Base-by-base conservation (phyloP, 2,888 invertebrate species). In the Hemithea aestivaria region DNA sequence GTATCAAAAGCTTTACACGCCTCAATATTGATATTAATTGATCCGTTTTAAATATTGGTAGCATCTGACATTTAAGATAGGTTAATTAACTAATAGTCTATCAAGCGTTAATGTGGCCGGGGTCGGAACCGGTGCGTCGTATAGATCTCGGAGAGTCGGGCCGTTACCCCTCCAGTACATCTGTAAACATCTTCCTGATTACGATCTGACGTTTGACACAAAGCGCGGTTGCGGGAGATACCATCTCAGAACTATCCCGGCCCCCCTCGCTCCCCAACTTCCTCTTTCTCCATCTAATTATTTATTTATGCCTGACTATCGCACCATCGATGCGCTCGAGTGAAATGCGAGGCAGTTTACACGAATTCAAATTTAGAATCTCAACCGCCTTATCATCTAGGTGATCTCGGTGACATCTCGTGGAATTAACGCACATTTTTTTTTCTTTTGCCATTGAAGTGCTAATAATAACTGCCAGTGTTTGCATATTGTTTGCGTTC, bases 141-240 rank as follows among this genome's bases (percentile, higher is more conserved):
- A n/a, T n/a, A 16, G 16, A 16, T 2, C 5, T 16, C n/a, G n/a
- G 16, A 16, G 16, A 16, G 16, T 70, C 64, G 71, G 75, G 73
- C 76, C 77, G 78, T 76, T 79, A 79, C 81, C 81, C 80, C 80
- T 75, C 73, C 66, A 71, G 73, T 78, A 83, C 85, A 85, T 87
- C 85, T 85, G 85, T 84, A 85, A 85, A 85, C 84, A 84, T 85
- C 82, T 82, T 63, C 62, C 45, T 69, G 85, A 85, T 85, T 81
- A 76, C 39, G 62, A 87, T 87, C 85, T 83, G 85, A 84, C 85
- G 84, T 82, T 84, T 87, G 85, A 84, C 85, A 85, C 85, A 85
- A 87, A 87, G 83, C 84, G 80, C 81, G 83, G 81, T 79, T 79
- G 78, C 78, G 64, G 60, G 65, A 70, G 84, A 85, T 85, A 73